Percentiles rank a stretch among this genome's conserved stretches.
Evolutionary conservation across 2,888 invertebrate species (phyloP).

Genomic region (Drosophila multiciliata): DNA sequence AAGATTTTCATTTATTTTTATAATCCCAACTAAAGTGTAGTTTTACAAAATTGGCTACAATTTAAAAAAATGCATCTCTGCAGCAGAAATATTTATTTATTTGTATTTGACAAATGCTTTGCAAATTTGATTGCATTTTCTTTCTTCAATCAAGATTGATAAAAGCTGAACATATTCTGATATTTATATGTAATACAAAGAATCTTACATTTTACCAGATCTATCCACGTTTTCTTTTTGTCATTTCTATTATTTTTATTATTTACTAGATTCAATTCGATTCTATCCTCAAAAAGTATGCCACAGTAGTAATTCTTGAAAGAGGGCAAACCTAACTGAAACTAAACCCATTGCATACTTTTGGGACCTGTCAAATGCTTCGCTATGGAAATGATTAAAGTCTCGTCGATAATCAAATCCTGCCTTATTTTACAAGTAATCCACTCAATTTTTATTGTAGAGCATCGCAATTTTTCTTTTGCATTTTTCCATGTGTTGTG

Average conservation of each 20-base stretch:
- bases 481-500: slow-evolving; percentile 24
- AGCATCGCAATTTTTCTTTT: slow-evolving; percentile 37
- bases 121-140: neutral
- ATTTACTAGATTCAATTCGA: neutral
- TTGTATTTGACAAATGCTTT: neutral
- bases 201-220: neutral
- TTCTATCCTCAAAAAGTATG: slow-evolving; percentile 33
- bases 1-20: too few relatives aligned
- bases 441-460: slow-evolving; percentile 26
- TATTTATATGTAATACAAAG: neutral
- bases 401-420: neutral
- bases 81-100: neutral
- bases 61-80: neutral
- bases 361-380: slow-evolving; percentile 26
- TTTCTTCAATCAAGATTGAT: neutral
- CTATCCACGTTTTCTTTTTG: neutral
- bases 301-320: slow-evolving; percentile 14
- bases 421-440: slow-evolving; percentile 9
- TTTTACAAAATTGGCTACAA: too few relatives aligned
- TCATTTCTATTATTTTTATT: neutral
- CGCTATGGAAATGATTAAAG: neutral
- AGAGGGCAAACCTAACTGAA: neutral
- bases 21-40: too few relatives aligned
- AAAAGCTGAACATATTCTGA: neutral
- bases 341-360: slow-evolving; percentile 43